phyloP scores from a whole-genome alignment of 2,888 invertebrate species.

The Hyposoter dolosus region DNA sequence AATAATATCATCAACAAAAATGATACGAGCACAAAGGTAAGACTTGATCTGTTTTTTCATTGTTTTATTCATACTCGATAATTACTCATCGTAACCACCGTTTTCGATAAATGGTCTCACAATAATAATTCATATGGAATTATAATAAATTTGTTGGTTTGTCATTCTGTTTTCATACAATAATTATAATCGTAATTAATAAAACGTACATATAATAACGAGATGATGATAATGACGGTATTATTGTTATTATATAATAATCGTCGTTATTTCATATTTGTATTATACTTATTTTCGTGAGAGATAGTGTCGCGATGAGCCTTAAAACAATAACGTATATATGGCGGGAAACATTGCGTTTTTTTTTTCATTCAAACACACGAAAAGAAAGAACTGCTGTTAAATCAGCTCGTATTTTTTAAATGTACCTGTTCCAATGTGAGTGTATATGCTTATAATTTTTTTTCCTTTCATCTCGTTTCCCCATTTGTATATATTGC shows the following conservation, averaged over 20 bases:
- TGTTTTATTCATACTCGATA: constrained; percentile 65
- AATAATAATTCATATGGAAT: constrained; percentile 61
- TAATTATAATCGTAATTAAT: constrained; percentile 58
- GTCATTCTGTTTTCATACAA: constrained; percentile 38
- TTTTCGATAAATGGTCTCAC: constrained; percentile 63
- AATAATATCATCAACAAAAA: background rate
- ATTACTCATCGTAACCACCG: constrained; percentile 56
- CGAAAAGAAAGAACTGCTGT: constrained; percentile 31
- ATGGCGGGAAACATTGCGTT: constrained; percentile 66
- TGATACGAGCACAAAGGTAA: too few species aligned
- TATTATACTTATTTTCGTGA: constrained; percentile 74
- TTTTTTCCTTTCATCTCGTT: constrained; percentile 35
- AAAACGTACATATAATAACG: constrained; percentile 47
- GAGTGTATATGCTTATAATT: constrained; percentile 19
- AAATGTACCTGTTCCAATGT: constrained; percentile 7
- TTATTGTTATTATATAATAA: constrained; percentile 63
- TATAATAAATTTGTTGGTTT: constrained; percentile 53
- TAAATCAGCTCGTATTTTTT: constrained; percentile 37
- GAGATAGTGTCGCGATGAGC: constrained; percentile 76
- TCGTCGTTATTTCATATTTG: constrained; percentile 65
- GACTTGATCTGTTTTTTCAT: constrained; percentile 72
- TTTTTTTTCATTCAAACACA: constrained; percentile 60
- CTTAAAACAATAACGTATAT: constrained; percentile 71
- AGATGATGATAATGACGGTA: constrained; percentile 63
- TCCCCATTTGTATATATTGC: constrained; percentile 38